Evolutionary conservation across 2,113 vertebrate genomes (phyloP).

Genomic region (Paramormyrops kingsleyae): DNA sequence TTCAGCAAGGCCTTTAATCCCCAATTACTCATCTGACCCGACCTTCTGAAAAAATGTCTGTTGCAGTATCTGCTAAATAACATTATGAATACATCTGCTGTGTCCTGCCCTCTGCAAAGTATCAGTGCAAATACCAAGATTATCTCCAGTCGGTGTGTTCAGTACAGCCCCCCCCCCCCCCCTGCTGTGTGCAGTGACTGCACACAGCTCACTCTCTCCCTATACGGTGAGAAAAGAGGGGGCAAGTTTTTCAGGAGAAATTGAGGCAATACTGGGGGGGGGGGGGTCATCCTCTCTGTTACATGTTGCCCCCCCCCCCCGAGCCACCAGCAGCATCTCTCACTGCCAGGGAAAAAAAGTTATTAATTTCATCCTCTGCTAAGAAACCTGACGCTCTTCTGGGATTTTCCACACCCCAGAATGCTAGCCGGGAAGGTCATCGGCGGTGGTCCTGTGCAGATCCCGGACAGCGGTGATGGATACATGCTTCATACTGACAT

Average conservation of each 20-base stretch:
- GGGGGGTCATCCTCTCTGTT: not conserved
- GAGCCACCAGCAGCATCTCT: not conserved
- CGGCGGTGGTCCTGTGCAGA: slow-evolving; percentile 7
- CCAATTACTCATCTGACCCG: not conserved
- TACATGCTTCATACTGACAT: slow-evolving; percentile 49
- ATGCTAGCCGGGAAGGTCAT: slow-evolving; percentile 25
- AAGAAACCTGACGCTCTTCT: slow-evolving; percentile 35
- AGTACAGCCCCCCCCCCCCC: not conserved
- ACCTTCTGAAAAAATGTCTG: not conserved
- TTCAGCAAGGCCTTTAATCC: not conserved
- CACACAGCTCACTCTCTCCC: not conserved
- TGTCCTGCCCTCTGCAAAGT: not conserved
- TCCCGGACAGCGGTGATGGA: slow-evolving; percentile 56
- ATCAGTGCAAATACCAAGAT: not conserved
- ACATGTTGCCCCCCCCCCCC: not conserved
- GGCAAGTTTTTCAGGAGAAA: not conserved
- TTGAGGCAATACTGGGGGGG: not conserved
- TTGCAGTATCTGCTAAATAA: not conserved
- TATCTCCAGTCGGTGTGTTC: not conserved
- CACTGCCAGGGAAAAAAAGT: slow-evolving; percentile 17
- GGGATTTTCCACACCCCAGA: slow-evolving; percentile 34
- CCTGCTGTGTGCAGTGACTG: not conserved
- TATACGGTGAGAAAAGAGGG: not conserved
- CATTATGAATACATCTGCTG: not conserved
- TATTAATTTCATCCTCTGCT: slow-evolving; percentile 42